phyloP scores from a whole-genome alignment of 2,797 vertebrate genomes.

The Trematomus bernacchii region DNA sequence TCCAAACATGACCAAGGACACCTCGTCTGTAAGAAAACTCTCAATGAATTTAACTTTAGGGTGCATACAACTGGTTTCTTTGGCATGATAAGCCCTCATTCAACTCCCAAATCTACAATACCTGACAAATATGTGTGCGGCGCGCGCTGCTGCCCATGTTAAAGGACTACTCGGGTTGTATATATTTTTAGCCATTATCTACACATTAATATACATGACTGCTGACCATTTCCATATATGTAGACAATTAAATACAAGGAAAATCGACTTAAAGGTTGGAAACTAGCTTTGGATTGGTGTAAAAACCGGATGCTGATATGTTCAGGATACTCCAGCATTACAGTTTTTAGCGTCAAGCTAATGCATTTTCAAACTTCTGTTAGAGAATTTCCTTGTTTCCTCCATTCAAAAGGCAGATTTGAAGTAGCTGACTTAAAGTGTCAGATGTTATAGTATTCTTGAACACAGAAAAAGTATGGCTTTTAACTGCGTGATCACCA shows the following conservation, averaged over 20 bases:
- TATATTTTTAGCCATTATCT: conserved; percentile 16
- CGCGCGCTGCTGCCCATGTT: background rate
- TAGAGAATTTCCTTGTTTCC: background rate
- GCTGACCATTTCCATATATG: conserved; percentile 2
- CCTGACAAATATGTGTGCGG: conserved; percentile 4
- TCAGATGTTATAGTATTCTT: background rate
- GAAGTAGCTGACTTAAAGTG: background rate
- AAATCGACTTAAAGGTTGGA: conserved; percentile 8
- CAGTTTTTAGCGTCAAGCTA: background rate
- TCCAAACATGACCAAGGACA: conserved; percentile 25
- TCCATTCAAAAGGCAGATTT: conserved; percentile 1
- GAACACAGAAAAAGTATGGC: background rate
- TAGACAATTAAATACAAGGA: background rate
- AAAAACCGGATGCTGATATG: background rate
- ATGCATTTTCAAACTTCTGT: background rate
- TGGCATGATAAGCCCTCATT: conserved; percentile 54
- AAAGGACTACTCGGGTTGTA: conserved; percentile 6
- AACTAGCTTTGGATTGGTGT: background rate
- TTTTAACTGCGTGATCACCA: rapidly evolving
- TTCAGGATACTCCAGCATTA: background rate
- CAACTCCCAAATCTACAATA: conserved; percentile 41
- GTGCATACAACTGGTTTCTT: conserved; percentile 49
- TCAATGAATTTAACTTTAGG: conserved; percentile 24
- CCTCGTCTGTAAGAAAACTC: conserved; percentile 30
- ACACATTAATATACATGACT: conserved; percentile 32